phyloP scores from a whole-genome alignment of 2,113 vertebrate genomes.

The Saguinus midas region DNA sequence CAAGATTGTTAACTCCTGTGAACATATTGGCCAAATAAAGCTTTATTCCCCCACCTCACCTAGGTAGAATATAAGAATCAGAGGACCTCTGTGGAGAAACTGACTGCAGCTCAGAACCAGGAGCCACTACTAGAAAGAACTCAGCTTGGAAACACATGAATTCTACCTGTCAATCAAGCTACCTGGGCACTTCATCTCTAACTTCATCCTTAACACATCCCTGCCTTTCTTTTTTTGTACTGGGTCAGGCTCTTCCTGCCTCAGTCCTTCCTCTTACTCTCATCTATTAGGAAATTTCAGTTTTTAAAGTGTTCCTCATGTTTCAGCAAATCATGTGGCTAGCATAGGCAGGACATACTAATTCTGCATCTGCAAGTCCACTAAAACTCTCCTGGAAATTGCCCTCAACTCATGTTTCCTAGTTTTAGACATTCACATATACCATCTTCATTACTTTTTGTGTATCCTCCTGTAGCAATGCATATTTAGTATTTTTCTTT shows the following conservation, averaged over 20 bases:
- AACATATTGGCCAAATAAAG: background rate
- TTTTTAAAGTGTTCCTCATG: background rate
- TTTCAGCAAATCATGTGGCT: background rate
- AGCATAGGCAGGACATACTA: background rate
- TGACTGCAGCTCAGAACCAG: background rate
- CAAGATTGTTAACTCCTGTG: constrained; percentile 35
- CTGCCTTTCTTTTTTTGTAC: background rate
- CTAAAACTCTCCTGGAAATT: background rate
- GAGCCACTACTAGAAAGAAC: background rate
- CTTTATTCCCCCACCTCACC: background rate
- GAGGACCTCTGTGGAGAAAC: background rate
- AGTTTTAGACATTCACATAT: background rate
- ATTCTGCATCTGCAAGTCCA: background rate
- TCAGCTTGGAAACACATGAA: background rate
- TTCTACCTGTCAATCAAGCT: accelerated
- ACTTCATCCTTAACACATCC: background rate
- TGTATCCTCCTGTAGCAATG: background rate
- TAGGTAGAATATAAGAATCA: background rate
- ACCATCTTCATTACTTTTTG: background rate
- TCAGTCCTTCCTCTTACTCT: background rate
- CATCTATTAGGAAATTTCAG: background rate
- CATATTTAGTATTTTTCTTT: background rate
- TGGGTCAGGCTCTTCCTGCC: background rate
- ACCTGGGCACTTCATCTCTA: background rate
- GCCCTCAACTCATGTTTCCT: background rate